These are phyloP conservation scores for Idaea aversata DNA, from an alignment of 2,888 invertebrate species.

Conservation along the genomic window DNA sequence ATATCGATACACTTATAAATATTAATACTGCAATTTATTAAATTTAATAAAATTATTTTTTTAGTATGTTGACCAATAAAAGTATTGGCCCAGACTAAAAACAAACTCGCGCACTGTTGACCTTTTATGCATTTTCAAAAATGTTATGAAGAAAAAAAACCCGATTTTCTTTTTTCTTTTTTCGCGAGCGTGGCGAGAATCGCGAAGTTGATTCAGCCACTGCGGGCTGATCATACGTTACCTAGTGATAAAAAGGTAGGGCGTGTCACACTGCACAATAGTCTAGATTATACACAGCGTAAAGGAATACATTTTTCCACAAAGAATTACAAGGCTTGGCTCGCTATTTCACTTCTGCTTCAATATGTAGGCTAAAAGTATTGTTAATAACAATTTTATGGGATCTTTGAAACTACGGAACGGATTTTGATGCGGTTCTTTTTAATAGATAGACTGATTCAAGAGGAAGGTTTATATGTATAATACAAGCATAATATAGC, in stretches of 20 bases:
- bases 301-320: background rate
- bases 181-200: conserved; percentile 29
- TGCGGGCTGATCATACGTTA: conserved; percentile 31
- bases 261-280: conserved; percentile 32
- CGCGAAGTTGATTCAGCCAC: conserved; percentile 33
- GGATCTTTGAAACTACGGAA: too few relatives aligned
- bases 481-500: too few relatives aligned
- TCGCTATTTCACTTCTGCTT: background rate
- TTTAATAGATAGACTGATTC: too few relatives aligned
- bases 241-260: conserved; percentile 42
- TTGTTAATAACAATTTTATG: too few relatives aligned
- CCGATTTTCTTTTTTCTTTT: conserved; percentile 33
- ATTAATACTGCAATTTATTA: conserved; percentile 16
- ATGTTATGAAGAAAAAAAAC: conserved; percentile 18
- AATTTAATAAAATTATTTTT: conserved; percentile 23
- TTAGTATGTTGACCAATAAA: conserved; percentile 37
- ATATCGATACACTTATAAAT: conserved; percentile 10
- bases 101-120: conserved; percentile 28
- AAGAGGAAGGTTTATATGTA: too few relatives aligned
- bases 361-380: too few relatives aligned
- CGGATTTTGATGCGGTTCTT: too few relatives aligned
- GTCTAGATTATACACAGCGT: conserved; percentile 13
- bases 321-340: background rate
- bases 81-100: conserved; percentile 43
- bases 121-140: conserved; percentile 58